Conservation (phyloP, 2,113 vertebrate species). For the Cisticola juncidis region DNA sequence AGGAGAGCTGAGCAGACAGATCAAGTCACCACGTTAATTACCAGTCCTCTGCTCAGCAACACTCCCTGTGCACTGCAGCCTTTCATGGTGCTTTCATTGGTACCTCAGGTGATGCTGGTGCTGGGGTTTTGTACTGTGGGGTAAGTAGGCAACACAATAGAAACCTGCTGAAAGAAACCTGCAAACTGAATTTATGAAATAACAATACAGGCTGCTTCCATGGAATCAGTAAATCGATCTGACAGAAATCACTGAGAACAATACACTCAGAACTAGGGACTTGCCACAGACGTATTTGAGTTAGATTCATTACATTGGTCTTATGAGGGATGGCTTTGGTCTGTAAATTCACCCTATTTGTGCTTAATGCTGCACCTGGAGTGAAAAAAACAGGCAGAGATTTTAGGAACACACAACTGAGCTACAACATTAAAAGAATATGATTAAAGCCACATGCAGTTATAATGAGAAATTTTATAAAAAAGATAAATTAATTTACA, state of each 20-base stretch:
- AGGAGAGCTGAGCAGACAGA: background rate
- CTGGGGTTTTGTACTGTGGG: background rate
- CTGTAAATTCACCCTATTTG: background rate
- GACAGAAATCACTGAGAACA: background rate
- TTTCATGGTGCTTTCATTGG: conserved; percentile 24
- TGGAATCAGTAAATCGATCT: background rate
- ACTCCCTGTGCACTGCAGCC: background rate
- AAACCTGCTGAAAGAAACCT: conserved; percentile 2
- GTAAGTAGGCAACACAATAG: conserved; percentile 14
- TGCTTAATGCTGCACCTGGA: background rate
- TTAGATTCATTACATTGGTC: background rate
- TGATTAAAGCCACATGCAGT: background rate
- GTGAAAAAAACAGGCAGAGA: background rate
- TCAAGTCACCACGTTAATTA: background rate
- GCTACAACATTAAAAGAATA: background rate
- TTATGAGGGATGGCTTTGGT: background rate
- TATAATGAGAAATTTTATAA: background rate
- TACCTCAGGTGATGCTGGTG: background rate
- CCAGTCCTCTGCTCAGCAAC: background rate
- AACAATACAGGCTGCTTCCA: background rate
- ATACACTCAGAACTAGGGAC: background rate
- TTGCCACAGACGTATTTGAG: background rate
- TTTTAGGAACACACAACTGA: background rate
- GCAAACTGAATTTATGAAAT: background rate
- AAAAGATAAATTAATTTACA: background rate